Conservation (phyloP, 2,113 vertebrate genomes). For the Spilogale gracilis region DNA sequence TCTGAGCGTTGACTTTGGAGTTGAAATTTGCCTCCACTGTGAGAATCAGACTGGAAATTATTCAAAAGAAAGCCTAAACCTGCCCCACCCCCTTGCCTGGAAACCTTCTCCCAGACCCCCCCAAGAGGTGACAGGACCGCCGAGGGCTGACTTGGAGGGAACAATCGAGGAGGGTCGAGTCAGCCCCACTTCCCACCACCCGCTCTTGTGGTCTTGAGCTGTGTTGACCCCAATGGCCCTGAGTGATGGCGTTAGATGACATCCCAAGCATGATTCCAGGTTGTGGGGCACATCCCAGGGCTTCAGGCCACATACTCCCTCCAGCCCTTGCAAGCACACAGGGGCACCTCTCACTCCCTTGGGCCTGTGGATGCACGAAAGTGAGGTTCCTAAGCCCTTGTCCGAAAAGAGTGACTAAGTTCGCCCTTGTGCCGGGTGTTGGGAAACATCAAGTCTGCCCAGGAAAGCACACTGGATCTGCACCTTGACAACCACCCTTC, state of each 20-base stretch:
- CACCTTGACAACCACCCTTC: not conserved
- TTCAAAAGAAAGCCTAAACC: not conserved
- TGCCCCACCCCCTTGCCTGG: not conserved
- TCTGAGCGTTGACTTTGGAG: not conserved
- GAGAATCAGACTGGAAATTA: not conserved
- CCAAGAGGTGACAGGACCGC: not conserved
- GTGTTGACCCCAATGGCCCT: not conserved
- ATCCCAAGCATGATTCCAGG: not conserved
- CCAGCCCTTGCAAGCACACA: not conserved
- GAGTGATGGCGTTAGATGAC: not conserved
- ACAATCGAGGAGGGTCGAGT: not conserved
- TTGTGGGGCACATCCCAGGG: not conserved
- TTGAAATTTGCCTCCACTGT: conserved; percentile 12
- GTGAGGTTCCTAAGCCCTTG: too few species aligned
- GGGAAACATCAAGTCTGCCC: not conserved
- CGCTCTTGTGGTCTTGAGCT: not conserved
- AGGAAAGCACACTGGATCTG: not conserved
- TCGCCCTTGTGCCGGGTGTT: not conserved
- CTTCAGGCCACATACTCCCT: not conserved
- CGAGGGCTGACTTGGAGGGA: not conserved
- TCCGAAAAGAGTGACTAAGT: not conserved
- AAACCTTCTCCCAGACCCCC: not conserved
- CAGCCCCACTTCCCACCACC: not conserved
- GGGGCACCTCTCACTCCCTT: too few species aligned
- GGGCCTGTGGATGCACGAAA: not conserved